Base-by-base conservation (phyloP, 1,140 invertebrate species). In the Saxidomus purpurata region DNA sequence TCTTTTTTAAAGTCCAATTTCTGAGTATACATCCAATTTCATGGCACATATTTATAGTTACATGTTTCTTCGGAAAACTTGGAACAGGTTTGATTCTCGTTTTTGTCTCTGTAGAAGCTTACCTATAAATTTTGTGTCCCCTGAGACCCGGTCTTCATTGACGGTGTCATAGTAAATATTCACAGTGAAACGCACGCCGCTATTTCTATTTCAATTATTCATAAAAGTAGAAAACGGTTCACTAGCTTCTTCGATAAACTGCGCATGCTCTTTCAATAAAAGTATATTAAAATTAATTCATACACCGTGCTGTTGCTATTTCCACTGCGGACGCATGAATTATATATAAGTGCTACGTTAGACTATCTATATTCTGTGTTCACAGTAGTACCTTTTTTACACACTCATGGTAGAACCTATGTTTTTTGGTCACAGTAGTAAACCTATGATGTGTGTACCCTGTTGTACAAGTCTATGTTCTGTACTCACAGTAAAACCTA, bases 141-240 rank as follows among this genome's bases (percentile, higher is more conserved):
- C 15, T 4, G 67, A 34, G 67, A 38, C 67, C 22, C 15, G 4
- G 67, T 17, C 34, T 31, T 71, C 67, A 71, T 71, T 71, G 67
- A 71, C 67, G 28, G 28, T 31, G 67, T 71, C 59, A 28, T 63
- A 28, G 52, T 55, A 36, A 69, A 69, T 36, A 38, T 69, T 43
- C 38, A 36, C 38, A 31, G 76, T 6, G 47, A 55, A 79, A 52
- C 76, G 13, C 22, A 49, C 43, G 76, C 49, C 15, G 6, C 40
- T 28, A 4, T 28, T 49, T 11, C 47, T 22, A 15, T 52, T 38
- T 79, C 40, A 49, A 79, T 79, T 79, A 79, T 79, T 79, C 43
- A 79, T 79, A 79, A 52, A 49, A 19, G 43, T 47, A 79, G 13
- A 79, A 79, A 79, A 47, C 43, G 76, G 43, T 55, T 38, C 40